These are phyloP conservation scores for Torymus tubicola DNA, from an alignment of 2,888 invertebrate genomes.

Conservation along the genomic window DNA sequence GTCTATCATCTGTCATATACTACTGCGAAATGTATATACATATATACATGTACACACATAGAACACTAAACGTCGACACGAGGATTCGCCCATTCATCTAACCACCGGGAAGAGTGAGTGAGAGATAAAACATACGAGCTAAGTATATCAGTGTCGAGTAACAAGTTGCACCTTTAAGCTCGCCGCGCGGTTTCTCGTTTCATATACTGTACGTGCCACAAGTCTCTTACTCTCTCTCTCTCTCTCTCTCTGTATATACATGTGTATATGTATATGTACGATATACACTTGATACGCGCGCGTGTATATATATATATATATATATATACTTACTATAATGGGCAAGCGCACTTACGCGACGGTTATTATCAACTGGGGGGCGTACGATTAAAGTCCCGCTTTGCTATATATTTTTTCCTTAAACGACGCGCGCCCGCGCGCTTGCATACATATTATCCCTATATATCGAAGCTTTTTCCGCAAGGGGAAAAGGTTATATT, in stretches of 20 bases:
- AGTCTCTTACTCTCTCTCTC: not conserved
- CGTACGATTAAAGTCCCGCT: not conserved
- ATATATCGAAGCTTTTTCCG: no score
- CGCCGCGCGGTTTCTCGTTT: conserved; percentile 47
- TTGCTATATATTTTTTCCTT: no score
- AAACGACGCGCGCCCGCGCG: no score
- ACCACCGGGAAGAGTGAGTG: not conserved
- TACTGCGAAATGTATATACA: no score
- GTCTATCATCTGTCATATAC: no score
- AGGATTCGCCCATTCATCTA: conserved; percentile 7
- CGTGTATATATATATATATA: not conserved
- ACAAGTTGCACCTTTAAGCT: conserved; percentile 47
- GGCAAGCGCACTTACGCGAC: not conserved
- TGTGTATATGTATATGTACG: not conserved
- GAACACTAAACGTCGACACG: not conserved
- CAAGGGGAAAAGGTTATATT: no score
- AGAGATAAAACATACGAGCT: conserved; percentile 35
- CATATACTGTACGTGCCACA: not conserved
- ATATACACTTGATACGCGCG: not conserved
- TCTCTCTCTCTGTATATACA: no score
- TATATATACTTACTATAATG: no score
- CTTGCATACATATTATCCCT: no score
- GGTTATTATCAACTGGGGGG: conserved; percentile 23
- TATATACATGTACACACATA: no score
- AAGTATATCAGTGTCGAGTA: conserved; percentile 45